Evolutionary conservation across 1,140 invertebrate genomes (phyloP), one percentile per base, ranked within the genome.

Genomic region (Grapholita molesta): DNA sequence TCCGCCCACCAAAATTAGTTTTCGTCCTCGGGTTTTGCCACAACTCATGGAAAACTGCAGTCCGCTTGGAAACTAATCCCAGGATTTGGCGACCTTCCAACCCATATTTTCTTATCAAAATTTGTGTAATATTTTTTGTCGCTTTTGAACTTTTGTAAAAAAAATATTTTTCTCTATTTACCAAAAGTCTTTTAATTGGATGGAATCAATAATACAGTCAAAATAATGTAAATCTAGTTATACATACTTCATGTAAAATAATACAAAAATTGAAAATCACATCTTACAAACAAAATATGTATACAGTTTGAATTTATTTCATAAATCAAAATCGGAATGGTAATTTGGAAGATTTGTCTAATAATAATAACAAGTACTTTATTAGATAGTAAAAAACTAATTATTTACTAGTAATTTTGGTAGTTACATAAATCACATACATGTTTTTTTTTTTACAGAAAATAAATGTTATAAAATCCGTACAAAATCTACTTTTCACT

Each of bases 121-220:
- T n/a, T n/a, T n/a, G n/a, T n/a, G n/a, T n/a, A n/a, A n/a, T n/a
- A n/a, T n/a, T n/a, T n/a, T n/a, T n/a, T n/a, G n/a, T n/a, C n/a
- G n/a, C n/a, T n/a, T n/a, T n/a, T n/a, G n/a, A n/a, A n/a, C n/a
- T n/a, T n/a, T n/a, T n/a, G n/a, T n/a, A n/a, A n/a, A 15, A 18
- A 18, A 48, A 0, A 2, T 30, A 21, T 24, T 42, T 23, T 32
- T 35, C 11, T 33, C 30, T 21, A 21, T 48, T 48, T 48, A 18
- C 2, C 42, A 66, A 66, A 33, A 55, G 66, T 48, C 66, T 67
- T 67, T 9, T 0, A 12, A 30, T n/a, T 67, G 66, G 38, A 55
- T 67, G 38, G 66, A 67, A 32, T 67, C 42, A 32, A 48, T 67
- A 61, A 30, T 61, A 35, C 38, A 48, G 33, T 66, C 64, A 11